A percentile compares a stretch with the other conserved stretches of the same genome.
These are phyloP conservation scores for Nematostella vectensis DNA, from an alignment of 92 coral and sea anemone genomes.

Conservation along the genomic window DNA sequence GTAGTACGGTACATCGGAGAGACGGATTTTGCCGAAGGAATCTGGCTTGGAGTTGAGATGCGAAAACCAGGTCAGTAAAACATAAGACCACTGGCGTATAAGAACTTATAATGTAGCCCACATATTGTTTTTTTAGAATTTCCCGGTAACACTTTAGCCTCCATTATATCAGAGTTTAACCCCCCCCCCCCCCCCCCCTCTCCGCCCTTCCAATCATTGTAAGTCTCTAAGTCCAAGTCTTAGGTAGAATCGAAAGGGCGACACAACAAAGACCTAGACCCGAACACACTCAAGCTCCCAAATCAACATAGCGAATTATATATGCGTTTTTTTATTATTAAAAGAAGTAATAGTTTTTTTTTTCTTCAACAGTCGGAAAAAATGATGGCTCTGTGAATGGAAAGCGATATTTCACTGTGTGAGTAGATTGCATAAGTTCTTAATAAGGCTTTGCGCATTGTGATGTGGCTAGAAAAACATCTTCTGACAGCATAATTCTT, in stretches of 20 bases:
- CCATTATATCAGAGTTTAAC: too few species aligned
- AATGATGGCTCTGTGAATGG: conserved; percentile 87
- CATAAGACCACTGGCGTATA: background rate
- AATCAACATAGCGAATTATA: too few species aligned
- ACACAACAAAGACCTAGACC: background rate
- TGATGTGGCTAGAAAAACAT: too few species aligned
- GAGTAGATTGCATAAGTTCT: too few species aligned
- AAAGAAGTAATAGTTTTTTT: too few species aligned
- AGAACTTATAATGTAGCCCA: background rate
- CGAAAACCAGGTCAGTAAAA: conserved; percentile 67
- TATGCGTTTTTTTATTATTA: too few species aligned
- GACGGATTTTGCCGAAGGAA: conserved; percentile 78
- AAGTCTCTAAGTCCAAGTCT: too few species aligned
- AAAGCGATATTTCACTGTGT: conserved; percentile 75
- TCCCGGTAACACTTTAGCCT: background rate
- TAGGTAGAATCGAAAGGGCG: background rate
- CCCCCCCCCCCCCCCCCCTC: too few species aligned
- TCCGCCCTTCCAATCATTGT: too few species aligned
- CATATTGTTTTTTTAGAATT: background rate
- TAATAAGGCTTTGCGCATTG: too few species aligned
- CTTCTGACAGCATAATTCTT: too few species aligned
- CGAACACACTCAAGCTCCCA: too few species aligned
- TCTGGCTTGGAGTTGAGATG: conserved; percentile 90
- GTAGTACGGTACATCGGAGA: conserved; percentile 80
- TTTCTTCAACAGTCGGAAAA: conserved; percentile 60